Evolutionary conservation across 2,113 vertebrate genomes (phyloP).

Genomic region (sheep (Ovis aries)): ARS-UI_Ramb_v3.0 NC_056055.1:225977001-225977500

Average conservation of each 20-base stretch:
- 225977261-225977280: not conserved
- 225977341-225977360: not conserved
- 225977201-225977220: not conserved
- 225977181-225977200: not conserved
- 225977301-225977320: not conserved
- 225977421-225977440: not conserved
- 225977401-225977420: not conserved
- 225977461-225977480: not conserved
- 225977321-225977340: not conserved
- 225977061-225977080: not conserved
- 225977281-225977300: not conserved
- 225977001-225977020: not conserved
- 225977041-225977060: not conserved
- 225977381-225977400: not conserved
- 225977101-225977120: too few relatives aligned
- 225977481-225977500: not conserved
- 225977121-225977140: not conserved
- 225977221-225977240: not conserved
- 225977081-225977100: not conserved
- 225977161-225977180: not conserved
- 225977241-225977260: not conserved
- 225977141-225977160: not conserved
- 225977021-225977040: not conserved
- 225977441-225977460: not conserved
- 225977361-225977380: not conserved